phyloP scores from a whole-genome alignment of 2,113 vertebrate species.

The Ageneiosus marmoratus region DNA sequence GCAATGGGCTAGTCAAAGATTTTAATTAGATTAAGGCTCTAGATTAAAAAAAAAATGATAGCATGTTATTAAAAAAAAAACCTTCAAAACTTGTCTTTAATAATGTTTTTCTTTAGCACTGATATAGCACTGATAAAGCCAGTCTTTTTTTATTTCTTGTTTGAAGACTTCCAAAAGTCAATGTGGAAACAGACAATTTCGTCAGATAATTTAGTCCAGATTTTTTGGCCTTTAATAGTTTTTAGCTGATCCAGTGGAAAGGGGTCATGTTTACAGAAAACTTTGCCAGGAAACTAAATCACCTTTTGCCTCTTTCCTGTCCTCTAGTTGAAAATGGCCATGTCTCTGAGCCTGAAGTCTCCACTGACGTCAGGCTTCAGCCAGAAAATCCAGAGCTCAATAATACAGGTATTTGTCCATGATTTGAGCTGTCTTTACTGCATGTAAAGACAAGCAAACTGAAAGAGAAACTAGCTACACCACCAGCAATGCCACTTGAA shows the following conservation, averaged over 20 bases:
- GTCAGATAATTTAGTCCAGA: constrained; percentile 40
- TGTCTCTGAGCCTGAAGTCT: constrained; percentile 36
- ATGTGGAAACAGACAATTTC: constrained; percentile 33
- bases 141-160: background rate
- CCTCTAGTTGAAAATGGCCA: constrained; percentile 40
- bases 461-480: background rate
- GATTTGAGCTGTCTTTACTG: background rate
- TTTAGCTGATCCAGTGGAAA: constrained; percentile 26
- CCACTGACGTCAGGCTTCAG: constrained; percentile 24
- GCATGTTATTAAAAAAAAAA: background rate
- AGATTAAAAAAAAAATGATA: background rate
- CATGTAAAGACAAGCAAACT: background rate
- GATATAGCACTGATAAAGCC: background rate
- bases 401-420: constrained; percentile 35
- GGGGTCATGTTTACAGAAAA: constrained; percentile 39
- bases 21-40: background rate
- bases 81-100: background rate
- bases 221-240: constrained; percentile 3
- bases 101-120: background rate
- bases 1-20: no score
- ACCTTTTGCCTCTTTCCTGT: background rate
- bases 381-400: background rate
- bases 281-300: background rate
- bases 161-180: background rate
- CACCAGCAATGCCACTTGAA: background rate